Percentiles rank a stretch among this genome's conserved stretches.
phyloP scores from a whole-genome alignment of 2,113 vertebrate genomes.

The Romanogobio albipinnatus region DNA sequence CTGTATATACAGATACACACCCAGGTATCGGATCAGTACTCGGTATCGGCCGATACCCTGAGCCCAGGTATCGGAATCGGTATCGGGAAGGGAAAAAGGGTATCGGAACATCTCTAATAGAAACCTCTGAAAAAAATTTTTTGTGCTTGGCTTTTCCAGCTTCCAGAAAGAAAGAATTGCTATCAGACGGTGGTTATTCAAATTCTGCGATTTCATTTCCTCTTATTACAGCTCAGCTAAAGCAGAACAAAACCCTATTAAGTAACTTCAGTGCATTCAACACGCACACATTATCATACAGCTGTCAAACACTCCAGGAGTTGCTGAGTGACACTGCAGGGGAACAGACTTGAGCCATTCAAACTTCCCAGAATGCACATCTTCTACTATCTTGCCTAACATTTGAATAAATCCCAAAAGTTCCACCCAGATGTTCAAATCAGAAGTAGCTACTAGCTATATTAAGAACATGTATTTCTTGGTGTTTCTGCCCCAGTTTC shows the following conservation, averaged over 20 bases:
- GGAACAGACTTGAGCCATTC: background rate
- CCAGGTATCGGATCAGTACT: too few species aligned
- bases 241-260: slow-evolving; percentile 6
- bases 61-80: too few species aligned
- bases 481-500: slow-evolving; percentile 8
- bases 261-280: background rate
- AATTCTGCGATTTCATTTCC: background rate
- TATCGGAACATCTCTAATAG: too few species aligned
- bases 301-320: slow-evolving; percentile 11
- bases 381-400: background rate
- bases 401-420: background rate
- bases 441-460: background rate
- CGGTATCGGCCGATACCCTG: too few species aligned
- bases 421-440: background rate
- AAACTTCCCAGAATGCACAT: background rate
- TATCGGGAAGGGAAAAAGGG: too few species aligned
- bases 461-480: background rate
- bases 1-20: too few species aligned
- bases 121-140: background rate
- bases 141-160: background rate
- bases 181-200: background rate
- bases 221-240: slow-evolving; percentile 5
- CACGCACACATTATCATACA: background rate
- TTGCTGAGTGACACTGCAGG: background rate
- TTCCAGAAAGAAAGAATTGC: background rate